These are phyloP conservation scores for Bos javanicus DNA, from an alignment of 2,113 vertebrate species.

Conservation along the genomic window DNA sequence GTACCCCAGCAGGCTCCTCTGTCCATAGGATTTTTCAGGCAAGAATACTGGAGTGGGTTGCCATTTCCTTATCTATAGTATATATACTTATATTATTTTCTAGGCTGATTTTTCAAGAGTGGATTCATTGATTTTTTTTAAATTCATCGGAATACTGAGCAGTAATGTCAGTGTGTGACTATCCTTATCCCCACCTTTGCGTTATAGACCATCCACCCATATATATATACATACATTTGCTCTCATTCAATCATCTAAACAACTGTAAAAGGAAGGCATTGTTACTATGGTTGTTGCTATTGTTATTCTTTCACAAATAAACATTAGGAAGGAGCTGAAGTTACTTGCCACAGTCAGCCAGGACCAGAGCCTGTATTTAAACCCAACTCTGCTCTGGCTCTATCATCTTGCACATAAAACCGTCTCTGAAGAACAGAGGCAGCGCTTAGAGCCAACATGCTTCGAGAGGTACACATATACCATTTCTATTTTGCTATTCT, in stretches of 20 bases:
- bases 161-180: neutral
- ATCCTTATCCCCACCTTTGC: neutral
- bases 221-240: neutral
- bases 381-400: neutral
- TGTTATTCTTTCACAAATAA: neutral
- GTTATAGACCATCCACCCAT: neutral
- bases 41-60: neutral
- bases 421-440: neutral
- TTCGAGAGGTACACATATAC: neutral
- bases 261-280: neutral
- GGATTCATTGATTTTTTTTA: neutral
- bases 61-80: neutral
- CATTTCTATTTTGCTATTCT: neutral
- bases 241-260: neutral
- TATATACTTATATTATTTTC: neutral
- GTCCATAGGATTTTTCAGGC: neutral
- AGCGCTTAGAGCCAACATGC: too few species aligned
- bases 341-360: neutral
- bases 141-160: neutral
- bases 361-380: neutral
- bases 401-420: neutral
- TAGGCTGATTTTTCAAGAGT: neutral
- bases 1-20: neutral
- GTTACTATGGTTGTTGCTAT: accelerated
- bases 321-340: neutral